Evolutionary conservation across 2,888 invertebrate species (phyloP).

Genomic region (Scrobipalpa costella): DNA sequence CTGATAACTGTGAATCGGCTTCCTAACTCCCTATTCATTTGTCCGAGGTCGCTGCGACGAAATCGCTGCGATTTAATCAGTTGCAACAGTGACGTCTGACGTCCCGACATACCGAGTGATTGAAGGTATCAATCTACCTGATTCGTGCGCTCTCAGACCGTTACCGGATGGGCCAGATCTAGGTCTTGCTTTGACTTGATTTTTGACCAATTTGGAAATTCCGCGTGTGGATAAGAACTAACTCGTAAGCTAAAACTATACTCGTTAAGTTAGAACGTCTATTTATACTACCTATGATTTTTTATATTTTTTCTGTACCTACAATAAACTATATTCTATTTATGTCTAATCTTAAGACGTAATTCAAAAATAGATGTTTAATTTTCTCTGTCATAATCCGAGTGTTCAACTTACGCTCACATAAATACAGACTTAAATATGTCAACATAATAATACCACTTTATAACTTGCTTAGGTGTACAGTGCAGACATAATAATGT

Average conservation of each 20-base stretch:
- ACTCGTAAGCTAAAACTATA: no score
- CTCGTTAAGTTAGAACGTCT: no score
- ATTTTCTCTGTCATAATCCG: no score
- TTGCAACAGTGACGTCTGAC: conserved; percentile 67
- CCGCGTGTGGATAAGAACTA: no score
- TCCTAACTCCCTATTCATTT: no score
- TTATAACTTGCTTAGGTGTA: neutral
- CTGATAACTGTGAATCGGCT: conserved; percentile 57
- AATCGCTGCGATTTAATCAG: conserved; percentile 79
- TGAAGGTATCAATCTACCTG: conserved; percentile 75
- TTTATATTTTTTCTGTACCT: no score
- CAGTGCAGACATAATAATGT: neutral
- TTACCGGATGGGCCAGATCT: conserved; percentile 71
- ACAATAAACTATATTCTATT: no score
- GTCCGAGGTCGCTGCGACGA: conserved; percentile 51
- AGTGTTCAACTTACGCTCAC: no score
- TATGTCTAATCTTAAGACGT: no score
- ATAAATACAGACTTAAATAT: no score
- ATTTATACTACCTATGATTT: no score
- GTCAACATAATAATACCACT: neutral
- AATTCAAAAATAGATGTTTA: no score
- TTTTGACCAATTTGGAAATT: neutral
- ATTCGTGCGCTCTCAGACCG: conserved; percentile 75
- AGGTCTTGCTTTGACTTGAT: conserved; percentile 45
- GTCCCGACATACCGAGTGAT: conserved; percentile 57